Conservation (phyloP, 2,888 invertebrate species). For the Rhamnusium bicolor region DNA sequence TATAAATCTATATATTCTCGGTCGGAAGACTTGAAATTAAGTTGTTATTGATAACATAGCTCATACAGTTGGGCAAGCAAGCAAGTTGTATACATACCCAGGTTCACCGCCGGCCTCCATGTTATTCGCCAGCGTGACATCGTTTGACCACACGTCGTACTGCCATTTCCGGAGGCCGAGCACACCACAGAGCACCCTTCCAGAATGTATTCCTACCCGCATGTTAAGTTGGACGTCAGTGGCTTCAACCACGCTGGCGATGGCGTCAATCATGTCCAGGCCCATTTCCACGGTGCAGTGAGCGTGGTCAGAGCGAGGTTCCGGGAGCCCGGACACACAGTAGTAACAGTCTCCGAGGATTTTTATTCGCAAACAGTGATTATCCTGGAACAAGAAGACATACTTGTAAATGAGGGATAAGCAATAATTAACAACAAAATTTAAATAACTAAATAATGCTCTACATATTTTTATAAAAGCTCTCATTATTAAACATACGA, state of each 20-base stretch:
- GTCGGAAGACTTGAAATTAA: too few relatives aligned
- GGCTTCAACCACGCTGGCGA: constrained; percentile 90
- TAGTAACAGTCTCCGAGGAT: constrained; percentile 95
- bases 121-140: constrained; percentile 91
- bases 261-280: constrained; percentile 89
- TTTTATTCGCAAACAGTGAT: constrained; percentile 87
- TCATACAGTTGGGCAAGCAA: not conserved
- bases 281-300: constrained; percentile 93
- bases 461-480: too few relatives aligned
- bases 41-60: not conserved
- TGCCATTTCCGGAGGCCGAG: constrained; percentile 94
- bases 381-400: too few relatives aligned
- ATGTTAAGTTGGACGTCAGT: constrained; percentile 94
- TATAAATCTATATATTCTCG: too few relatives aligned
- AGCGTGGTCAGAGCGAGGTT: constrained; percentile 92
- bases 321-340: constrained; percentile 92
- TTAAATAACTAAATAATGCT: too few relatives aligned
- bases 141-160: constrained; percentile 95
- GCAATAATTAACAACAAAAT: too few relatives aligned
- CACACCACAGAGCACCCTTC: constrained; percentile 91
- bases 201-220: constrained; percentile 94
- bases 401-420: too few relatives aligned
- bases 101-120: constrained; percentile 94
- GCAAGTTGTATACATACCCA: constrained; percentile 75
- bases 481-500: too few relatives aligned